phyloP scores from a whole-genome alignment of 2,113 vertebrate genomes.

The Thalassoma bifasciatum region DNA sequence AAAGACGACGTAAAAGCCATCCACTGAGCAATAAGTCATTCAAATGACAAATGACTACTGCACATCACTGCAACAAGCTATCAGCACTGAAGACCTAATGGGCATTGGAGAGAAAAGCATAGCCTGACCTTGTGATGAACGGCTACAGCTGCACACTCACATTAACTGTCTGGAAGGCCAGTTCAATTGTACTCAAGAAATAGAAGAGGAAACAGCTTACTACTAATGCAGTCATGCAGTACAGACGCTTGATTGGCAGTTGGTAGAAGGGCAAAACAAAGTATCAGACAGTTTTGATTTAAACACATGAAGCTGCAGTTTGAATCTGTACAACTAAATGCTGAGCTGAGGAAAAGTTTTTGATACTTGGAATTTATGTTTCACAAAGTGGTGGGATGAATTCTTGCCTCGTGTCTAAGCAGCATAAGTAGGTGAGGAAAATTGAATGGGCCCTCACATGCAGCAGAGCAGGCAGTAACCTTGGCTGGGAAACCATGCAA shows the following conservation, averaged over 20 bases:
- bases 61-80: conserved; percentile 57
- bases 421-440: conserved; percentile 22
- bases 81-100: conserved; percentile 66
- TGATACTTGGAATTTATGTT: no score
- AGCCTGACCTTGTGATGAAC: conserved; percentile 49
- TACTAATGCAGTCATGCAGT: conserved; percentile 19
- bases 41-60: conserved; percentile 34
- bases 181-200: conserved; percentile 47
- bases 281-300: not conserved
- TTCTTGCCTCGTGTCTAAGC: not conserved
- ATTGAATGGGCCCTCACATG: conserved; percentile 6
- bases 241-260: not conserved
- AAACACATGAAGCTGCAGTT: not conserved
- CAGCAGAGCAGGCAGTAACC: conserved; percentile 27
- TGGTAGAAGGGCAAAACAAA: not conserved
- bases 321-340: no score
- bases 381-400: no score
- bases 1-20: conserved; percentile 30
- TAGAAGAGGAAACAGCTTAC: conserved; percentile 23
- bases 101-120: conserved; percentile 39
- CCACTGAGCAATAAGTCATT: conserved; percentile 37
- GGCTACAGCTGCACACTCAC: conserved; percentile 42
- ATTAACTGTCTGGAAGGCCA: conserved; percentile 51
- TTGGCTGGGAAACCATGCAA: conserved; percentile 37
- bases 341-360: not conserved